Evolutionary conservation across 2,888 invertebrate genomes (phyloP).

Genomic region (Eupithecia insigniata): DNA sequence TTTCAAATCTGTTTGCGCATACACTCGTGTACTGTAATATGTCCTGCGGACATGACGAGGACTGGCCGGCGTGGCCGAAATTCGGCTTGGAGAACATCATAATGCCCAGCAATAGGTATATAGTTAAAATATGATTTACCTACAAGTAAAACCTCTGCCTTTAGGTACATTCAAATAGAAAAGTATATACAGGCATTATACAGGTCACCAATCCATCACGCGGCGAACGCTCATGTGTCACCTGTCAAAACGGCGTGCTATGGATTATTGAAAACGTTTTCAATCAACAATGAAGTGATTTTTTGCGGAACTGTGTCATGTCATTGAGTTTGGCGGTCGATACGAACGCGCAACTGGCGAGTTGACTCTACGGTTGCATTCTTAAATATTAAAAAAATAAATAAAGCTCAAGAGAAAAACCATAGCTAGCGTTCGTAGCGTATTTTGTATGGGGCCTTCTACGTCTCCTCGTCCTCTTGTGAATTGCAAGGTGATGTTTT

Average conservation of each 20-base stretch:
- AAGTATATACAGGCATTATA: constrained; percentile 32
- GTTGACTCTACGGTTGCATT: neutral
- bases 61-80: too few species aligned
- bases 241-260: constrained; percentile 71
- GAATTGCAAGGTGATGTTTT: neutral
- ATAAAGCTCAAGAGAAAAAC: too few species aligned
- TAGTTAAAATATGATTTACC: neutral
- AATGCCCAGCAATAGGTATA: neutral
- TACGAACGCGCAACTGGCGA: neutral
- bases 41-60: too few species aligned
- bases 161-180: constrained; percentile 17
- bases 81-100: too few species aligned
- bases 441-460: neutral
- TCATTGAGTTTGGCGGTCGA: constrained; percentile 1
- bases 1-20: neutral
- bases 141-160: neutral
- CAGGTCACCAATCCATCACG: constrained; percentile 61
- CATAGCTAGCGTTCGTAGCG: neutral
- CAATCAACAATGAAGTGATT: constrained; percentile 61
- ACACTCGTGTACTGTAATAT: neutral
- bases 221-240: constrained; percentile 59
- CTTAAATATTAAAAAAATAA: neutral
- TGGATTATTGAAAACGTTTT: constrained; percentile 74
- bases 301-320: constrained; percentile 61
- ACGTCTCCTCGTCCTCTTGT: neutral